Evolutionary conservation across 2,888 invertebrate genomes (phyloP).

Genomic region (Rhopalosiphum nymphaeae): DNA sequence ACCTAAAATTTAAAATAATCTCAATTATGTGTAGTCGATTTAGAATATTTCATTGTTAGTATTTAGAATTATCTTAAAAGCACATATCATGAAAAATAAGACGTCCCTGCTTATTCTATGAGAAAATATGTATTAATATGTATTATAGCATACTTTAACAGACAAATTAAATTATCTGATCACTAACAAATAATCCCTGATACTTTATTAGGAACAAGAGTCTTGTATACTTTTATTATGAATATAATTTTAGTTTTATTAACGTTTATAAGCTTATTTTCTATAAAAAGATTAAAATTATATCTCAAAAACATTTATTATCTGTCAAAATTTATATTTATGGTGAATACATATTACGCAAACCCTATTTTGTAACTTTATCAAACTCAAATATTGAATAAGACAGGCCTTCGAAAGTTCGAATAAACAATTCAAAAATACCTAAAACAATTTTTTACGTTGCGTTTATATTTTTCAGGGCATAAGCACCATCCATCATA

Average conservation of each 20-base stretch:
- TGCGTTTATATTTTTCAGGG: not conserved
- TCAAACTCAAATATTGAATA: not conserved
- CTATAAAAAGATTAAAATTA: not conserved
- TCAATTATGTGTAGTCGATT: not conserved
- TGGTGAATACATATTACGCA: not conserved
- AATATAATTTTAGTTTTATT: not conserved
- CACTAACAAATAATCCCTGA: not conserved
- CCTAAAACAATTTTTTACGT: not conserved
- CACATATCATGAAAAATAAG: not conserved
- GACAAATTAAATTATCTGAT: not conserved
- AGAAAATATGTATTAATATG: rapidly evolving
- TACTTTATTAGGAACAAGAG: not conserved
- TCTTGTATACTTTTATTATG: not conserved
- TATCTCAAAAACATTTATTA: not conserved
- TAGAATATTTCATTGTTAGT: not conserved
- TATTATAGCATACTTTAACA: not conserved
- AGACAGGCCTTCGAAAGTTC: not conserved
- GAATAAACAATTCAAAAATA: not conserved
- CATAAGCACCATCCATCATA: not conserved
- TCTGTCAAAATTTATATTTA: slow-evolving; percentile 38
- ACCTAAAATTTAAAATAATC: not conserved
- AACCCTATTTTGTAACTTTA: slow-evolving; percentile 4
- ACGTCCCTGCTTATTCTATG: not conserved
- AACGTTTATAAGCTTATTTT: not conserved
- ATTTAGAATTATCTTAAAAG: not conserved